phyloP scores from a whole-genome alignment of 53 echinoderm and acorn worm species.

The Henricia sp. region DNA sequence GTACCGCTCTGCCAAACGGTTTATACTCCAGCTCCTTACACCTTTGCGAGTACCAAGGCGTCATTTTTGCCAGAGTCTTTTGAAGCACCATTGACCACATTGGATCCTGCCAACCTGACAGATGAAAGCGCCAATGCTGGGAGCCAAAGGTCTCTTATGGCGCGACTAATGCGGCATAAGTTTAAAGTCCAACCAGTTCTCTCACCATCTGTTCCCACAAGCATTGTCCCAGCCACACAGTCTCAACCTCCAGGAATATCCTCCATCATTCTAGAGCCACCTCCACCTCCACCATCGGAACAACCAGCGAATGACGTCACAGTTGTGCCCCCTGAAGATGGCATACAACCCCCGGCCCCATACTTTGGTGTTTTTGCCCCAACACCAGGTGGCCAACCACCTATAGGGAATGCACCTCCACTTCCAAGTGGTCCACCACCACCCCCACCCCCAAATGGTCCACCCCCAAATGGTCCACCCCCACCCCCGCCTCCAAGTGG shows the following conservation, averaged over 20 bases:
- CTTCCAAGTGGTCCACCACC: constrained; percentile 15
- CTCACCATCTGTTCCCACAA: background rate
- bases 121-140: background rate
- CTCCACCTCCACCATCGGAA: constrained; percentile 50
- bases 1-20: constrained; percentile 41
- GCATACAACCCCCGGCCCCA: constrained; percentile 10
- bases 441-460: constrained; percentile 16
- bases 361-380: background rate
- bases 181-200: background rate
- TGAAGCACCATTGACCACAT: background rate
- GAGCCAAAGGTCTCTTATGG: constrained; percentile 27
- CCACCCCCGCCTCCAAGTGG: background rate
- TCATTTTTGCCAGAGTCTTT: background rate
- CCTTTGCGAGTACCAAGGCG: background rate
- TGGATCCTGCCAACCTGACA: background rate
- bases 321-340: constrained; percentile 16
- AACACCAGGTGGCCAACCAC: background rate
- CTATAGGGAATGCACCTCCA: constrained; percentile 1
- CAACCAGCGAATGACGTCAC: background rate
- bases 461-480: constrained; percentile 1
- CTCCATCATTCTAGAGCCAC: constrained; percentile 44
- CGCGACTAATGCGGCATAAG: constrained; percentile 48
- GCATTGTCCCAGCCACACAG: background rate
- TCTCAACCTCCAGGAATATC: constrained; percentile 24
- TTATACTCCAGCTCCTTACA: constrained; percentile 1